Evolutionary conservation across 2,113 vertebrate genomes (phyloP).

Genomic region (Galeopterus variegatus): DNA sequence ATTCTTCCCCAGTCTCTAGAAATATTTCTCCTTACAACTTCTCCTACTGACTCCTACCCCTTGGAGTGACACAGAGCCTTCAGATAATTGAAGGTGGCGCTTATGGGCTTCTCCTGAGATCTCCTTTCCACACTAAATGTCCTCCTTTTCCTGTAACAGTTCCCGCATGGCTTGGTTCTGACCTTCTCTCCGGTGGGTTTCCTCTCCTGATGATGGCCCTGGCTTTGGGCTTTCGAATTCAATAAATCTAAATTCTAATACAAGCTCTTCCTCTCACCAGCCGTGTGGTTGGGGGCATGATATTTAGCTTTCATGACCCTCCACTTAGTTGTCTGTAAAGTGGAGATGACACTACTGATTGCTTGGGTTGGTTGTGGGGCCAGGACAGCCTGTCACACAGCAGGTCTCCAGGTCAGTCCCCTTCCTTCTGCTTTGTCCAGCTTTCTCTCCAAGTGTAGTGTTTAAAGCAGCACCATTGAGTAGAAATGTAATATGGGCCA

Average conservation of each 20-base stretch:
- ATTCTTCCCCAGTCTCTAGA: neutral
- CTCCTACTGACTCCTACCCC: neutral
- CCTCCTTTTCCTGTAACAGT: too few relatives aligned
- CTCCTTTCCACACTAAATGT: neutral
- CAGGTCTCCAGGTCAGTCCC: fast-evolving
- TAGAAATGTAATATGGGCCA: neutral
- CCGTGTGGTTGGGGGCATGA: fast-evolving
- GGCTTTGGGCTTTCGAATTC: neutral
- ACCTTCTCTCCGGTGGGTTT: neutral
- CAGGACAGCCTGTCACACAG: neutral
- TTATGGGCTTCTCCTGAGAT: neutral
- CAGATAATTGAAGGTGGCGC: neutral
- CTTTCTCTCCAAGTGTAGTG: fast-evolving
- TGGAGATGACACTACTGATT: neutral
- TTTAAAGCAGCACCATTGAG: neutral
- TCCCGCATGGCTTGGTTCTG: neutral
- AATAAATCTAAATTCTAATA: neutral
- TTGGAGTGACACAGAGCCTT: neutral
- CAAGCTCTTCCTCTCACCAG: neutral
- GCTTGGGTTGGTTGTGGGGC: fast-evolving
- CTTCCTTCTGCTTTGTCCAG: fast-evolving
- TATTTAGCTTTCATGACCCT: neutral
- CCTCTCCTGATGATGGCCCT: neutral
- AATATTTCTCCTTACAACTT: neutral
- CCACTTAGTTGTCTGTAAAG: neutral